A percentile compares a stretch with the other conserved stretches of the same genome.
These are phyloP conservation scores for Cephus pulcher DNA, from an alignment of 2,888 invertebrate species.

Conservation along the genomic window DNA sequence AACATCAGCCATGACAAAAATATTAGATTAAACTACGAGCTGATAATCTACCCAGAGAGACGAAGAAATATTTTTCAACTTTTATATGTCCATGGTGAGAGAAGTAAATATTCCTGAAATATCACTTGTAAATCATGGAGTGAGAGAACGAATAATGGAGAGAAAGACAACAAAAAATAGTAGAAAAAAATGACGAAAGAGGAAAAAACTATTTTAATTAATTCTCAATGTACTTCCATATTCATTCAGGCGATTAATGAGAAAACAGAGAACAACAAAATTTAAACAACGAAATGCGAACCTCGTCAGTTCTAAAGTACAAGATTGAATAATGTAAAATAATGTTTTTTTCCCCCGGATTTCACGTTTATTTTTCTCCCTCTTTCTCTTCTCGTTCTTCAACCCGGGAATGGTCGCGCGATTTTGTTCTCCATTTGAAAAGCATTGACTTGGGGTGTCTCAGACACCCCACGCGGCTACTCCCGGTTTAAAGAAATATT, in stretches of 20 bases:
- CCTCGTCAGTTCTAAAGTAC: neutral
- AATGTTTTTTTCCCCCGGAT: neutral
- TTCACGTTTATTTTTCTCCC: neutral
- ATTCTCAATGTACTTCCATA: neutral
- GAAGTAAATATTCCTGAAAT: neutral
- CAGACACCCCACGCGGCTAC: too few species aligned
- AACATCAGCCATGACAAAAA: neutral
- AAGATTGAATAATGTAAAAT: neutral
- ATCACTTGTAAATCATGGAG: neutral
- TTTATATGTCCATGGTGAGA: slow-evolving; percentile 2
- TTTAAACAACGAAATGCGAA: neutral
- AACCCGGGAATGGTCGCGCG: too few species aligned
- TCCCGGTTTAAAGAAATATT: neutral
- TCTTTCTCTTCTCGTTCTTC: neutral
- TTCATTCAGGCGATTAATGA: neutral
- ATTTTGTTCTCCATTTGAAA: too few species aligned
- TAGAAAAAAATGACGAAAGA: neutral
- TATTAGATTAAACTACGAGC: neutral
- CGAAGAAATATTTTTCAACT: slow-evolving; percentile 9
- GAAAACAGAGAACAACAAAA: neutral
- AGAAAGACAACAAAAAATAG: neutral
- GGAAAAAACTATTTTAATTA: neutral
- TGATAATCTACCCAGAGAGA: neutral
- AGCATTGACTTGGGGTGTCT: too few species aligned
- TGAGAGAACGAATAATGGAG: neutral